phyloP scores from a whole-genome alignment of 92 coral and sea anemone species.

The Parazoanthus darwini region DNA sequence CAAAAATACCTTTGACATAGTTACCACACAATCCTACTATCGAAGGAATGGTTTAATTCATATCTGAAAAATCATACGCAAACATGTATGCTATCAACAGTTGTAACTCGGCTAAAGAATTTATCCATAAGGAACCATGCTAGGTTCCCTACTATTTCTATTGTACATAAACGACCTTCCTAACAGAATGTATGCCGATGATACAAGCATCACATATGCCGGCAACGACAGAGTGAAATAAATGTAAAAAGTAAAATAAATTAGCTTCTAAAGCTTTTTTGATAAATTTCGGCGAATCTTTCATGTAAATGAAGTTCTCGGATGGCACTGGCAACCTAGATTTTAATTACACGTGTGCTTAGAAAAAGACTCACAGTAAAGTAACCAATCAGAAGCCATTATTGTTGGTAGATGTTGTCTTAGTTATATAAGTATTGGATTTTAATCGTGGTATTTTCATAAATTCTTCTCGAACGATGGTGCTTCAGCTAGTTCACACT shows the following conservation, averaged over 20 bases:
- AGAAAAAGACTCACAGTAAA: too few relatives aligned
- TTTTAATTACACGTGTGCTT: too few relatives aligned
- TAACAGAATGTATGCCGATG: conserved; percentile 51
- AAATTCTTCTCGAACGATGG: too few relatives aligned
- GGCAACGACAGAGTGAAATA: conserved; percentile 20
- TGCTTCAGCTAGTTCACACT: too few relatives aligned
- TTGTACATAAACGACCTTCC: neutral
- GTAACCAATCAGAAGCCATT: too few relatives aligned
- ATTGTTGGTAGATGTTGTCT: too few relatives aligned
- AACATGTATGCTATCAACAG: neutral
- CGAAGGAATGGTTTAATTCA: conserved; percentile 26
- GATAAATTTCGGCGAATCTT: too few relatives aligned
- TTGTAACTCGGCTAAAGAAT: conserved; percentile 3
- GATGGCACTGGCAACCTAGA: too few relatives aligned
- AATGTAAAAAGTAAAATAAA: neutral
- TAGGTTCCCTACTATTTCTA: neutral
- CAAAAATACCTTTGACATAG: neutral
- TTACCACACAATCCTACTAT: neutral
- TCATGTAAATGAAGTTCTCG: too few relatives aligned
- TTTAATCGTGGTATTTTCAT: too few relatives aligned
- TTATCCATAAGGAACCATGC: neutral
- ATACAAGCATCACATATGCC: conserved; percentile 43
- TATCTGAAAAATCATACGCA: conserved; percentile 17
- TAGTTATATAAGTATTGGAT: too few relatives aligned
- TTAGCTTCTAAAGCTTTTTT: too few relatives aligned